Evolutionary conservation across 1,140 invertebrate genomes (phyloP).

Genomic region (Drosophila murphyi): DNA sequence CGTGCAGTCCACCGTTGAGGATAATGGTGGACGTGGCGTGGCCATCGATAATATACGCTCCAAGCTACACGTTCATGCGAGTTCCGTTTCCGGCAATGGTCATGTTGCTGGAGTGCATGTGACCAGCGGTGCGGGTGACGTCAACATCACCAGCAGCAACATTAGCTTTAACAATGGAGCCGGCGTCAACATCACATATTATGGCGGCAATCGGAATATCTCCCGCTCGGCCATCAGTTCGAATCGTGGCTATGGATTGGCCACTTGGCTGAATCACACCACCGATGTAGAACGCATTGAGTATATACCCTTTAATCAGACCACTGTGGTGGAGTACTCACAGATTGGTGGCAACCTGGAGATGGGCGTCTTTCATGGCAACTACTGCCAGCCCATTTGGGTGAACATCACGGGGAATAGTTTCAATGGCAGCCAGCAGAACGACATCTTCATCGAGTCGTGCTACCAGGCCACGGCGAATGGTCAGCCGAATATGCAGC

Average conservation of each 20-base stretch:
- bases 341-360: slow-evolving; percentile 93
- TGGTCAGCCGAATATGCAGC: slow-evolving; percentile 85
- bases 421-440: slow-evolving; percentile 91
- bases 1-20: slow-evolving; percentile 91
- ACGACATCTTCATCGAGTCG: slow-evolving; percentile 91
- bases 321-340: slow-evolving; percentile 94
- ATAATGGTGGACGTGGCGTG: slow-evolving; percentile 97
- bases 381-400: slow-evolving; percentile 90
- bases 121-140: slow-evolving; percentile 93
- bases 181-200: slow-evolving; percentile 95
- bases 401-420: slow-evolving; percentile 95
- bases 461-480: slow-evolving; percentile 89
- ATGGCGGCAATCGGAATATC: slow-evolving; percentile 95
- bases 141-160: slow-evolving; percentile 95
- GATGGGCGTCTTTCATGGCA: slow-evolving; percentile 92
- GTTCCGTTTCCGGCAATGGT: slow-evolving; percentile 93
- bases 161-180: slow-evolving; percentile 97
- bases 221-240: slow-evolving; percentile 92
- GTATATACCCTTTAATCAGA: slow-evolving; percentile 92
- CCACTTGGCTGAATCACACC: slow-evolving; percentile 95
- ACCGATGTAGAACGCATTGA: slow-evolving; percentile 88
- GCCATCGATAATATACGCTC: slow-evolving; percentile 93
- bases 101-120: slow-evolving; percentile 95
- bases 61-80: slow-evolving; percentile 91
- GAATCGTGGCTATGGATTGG: slow-evolving; percentile 93